Evolutionary conservation across 2,888 invertebrate genomes (phyloP), one percentile per base, ranked within the genome.

Genomic region (Drosophila kuntzei): DNA sequence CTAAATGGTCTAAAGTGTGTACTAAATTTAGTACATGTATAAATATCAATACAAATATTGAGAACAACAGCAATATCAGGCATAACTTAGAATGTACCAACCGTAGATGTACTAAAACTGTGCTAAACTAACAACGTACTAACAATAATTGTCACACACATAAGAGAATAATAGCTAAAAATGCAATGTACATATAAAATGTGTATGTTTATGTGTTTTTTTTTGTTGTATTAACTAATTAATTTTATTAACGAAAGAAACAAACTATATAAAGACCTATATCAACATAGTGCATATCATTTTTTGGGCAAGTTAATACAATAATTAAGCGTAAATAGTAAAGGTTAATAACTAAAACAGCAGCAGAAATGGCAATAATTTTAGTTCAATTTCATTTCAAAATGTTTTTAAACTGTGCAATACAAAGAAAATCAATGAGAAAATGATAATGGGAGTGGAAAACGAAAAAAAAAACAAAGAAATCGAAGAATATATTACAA

Each of bases 261-360:
- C 34, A 55, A 53, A 70, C 66, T 60, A 55, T 59, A 67, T 47
- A 39, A 59, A 60, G 37, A 46, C 27, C 53, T 79, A 85, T 82
- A 82, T 83, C 87, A 83, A 87, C 80, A 65, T 74, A 79, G 86
- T 83, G 83, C 83, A 83, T 83, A 83, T 83, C 83, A 83, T 76
- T 87, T 83, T 78, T 83, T 69, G 70, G 47, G 60, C 65, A 85
- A 74, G 55, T 61, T 37, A 55, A 65, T 44, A 84, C 82, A 87
- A 83, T 83, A 87, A 83, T 81, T 87, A 83, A 87, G 73, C 67
- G 53, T 87, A 85, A 87, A 87, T 82, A 85, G 82, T 76, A 71
- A 82, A 82, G 67, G 60, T 57, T 55, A 32, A 62, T 55, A 32
- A 62, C 16, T 32, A 43, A 44, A 58, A 41, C 39, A 46, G 20